Evolutionary conservation across 2,888 invertebrate species (phyloP).

Genomic region (Cheiracanthium punctorium): DNA sequence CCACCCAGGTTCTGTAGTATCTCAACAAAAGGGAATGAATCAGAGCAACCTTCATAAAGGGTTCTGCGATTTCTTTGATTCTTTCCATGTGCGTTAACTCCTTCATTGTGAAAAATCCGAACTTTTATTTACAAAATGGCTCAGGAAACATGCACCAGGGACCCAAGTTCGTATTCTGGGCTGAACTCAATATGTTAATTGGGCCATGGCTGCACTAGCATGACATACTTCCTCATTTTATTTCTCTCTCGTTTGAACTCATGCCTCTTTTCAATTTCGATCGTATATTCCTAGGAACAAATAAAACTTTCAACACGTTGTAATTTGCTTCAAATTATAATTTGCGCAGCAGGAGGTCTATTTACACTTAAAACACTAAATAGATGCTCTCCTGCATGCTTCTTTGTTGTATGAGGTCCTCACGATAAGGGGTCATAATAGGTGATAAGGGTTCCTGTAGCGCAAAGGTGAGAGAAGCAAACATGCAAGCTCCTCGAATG

Average conservation of each 20-base stretch:
- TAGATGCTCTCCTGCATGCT: constrained; percentile 25
- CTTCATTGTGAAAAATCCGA: constrained; percentile 35
- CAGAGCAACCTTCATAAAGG: constrained; percentile 21
- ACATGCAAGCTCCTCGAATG: not conserved
- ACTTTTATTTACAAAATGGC: not conserved
- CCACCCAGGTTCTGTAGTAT: constrained; percentile 8
- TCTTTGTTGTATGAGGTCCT: not conserved
- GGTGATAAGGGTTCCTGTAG: constrained; percentile 21
- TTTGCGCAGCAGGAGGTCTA: constrained; percentile 18
- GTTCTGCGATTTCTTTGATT: no score
- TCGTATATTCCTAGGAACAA: constrained; percentile 11
- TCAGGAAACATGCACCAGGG: constrained; percentile 5
- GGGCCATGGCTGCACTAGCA: constrained; percentile 43
- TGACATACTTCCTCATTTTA: constrained; percentile 59
- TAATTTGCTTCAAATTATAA: constrained; percentile 41
- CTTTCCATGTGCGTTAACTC: not conserved
- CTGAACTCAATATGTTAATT: constrained; percentile 45
- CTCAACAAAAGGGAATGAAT: constrained; percentile 37
- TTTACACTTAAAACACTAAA: not conserved
- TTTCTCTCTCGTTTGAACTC: constrained; percentile 27
- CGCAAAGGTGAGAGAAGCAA: not conserved
- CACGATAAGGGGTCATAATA: no score
- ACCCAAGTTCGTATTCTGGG: constrained; percentile 17
- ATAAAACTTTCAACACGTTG: constrained; percentile 36
- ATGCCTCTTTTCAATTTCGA: constrained; percentile 45